These are phyloP conservation scores for Calcarius lapponicus DNA, from an alignment of 2,797 vertebrate genomes.

Conservation along the genomic window DNA sequence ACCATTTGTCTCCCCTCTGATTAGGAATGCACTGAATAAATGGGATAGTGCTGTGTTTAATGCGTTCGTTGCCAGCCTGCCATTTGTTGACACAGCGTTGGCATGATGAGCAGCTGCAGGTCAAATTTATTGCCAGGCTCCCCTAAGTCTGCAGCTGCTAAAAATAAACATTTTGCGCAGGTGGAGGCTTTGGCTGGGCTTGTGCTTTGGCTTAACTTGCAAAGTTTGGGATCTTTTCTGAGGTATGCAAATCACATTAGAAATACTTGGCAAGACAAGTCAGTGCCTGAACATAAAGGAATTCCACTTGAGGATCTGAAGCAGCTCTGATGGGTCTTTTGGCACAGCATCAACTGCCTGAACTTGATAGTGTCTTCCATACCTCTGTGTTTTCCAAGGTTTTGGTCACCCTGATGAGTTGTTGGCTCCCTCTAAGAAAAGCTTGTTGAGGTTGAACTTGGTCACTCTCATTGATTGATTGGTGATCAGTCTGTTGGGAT, in stretches of 20 bases:
- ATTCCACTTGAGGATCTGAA: slow-evolving; percentile 26
- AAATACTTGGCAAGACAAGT: slow-evolving; percentile 59
- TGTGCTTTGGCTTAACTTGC: slow-evolving; percentile 61
- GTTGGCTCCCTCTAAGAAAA: background rate
- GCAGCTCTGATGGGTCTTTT: background rate
- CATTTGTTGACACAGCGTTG: slow-evolving; percentile 40
- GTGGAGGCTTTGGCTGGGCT: slow-evolving; percentile 61
- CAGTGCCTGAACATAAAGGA: slow-evolving; percentile 41
- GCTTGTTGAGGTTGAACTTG: background rate
- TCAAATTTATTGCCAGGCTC: slow-evolving; percentile 49
- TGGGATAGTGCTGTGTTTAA: background rate
- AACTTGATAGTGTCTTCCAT: background rate
- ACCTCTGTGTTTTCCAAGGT: background rate
- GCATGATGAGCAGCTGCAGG: slow-evolving; percentile 59
- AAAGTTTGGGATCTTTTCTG: slow-evolving; percentile 53
- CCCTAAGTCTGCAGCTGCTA: slow-evolving; percentile 55
- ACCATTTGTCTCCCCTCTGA: slow-evolving; percentile 12
- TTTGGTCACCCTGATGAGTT: background rate
- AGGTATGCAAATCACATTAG: slow-evolving; percentile 47
- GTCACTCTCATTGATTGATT: background rate
- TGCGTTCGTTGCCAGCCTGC: slow-evolving; percentile 12
- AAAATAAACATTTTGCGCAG: slow-evolving; percentile 67
- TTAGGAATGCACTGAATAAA: background rate
- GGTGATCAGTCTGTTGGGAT: background rate
- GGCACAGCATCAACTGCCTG: background rate